Evolutionary conservation across 2,888 invertebrate genomes (phyloP).

Genomic region (Germaria angustata): DNA sequence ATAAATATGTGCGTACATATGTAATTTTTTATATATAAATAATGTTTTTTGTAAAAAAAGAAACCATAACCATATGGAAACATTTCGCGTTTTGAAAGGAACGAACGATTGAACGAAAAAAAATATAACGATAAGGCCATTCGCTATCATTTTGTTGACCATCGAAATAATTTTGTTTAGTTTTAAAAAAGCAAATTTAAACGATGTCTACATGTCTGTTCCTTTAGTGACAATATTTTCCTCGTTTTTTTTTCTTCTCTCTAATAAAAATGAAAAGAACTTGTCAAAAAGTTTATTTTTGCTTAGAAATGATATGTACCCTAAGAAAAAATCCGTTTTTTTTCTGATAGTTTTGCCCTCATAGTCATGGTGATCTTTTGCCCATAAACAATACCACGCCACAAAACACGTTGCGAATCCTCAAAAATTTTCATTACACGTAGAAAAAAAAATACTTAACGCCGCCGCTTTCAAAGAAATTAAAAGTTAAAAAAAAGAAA

Average conservation of each 20-base stretch:
- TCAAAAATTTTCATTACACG: slow-evolving; percentile 55
- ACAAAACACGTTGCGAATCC: slow-evolving; percentile 18
- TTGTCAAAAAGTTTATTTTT: slow-evolving; percentile 33
- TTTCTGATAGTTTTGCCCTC: neutral
- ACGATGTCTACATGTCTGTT: slow-evolving; percentile 40
- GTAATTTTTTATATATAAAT: no score
- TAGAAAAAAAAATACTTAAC: slow-evolving; percentile 62
- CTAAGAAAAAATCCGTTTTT: neutral
- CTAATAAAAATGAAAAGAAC: neutral
- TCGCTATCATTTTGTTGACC: slow-evolving; percentile 66
- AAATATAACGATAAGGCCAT: neutral
- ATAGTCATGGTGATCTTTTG: neutral
- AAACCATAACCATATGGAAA: slow-evolving; percentile 60
- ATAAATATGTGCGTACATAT: slow-evolving; percentile 2
- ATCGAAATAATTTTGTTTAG: slow-evolving; percentile 61
- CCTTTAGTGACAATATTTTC: slow-evolving; percentile 2
- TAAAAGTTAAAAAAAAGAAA: neutral
- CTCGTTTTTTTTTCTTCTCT: neutral
- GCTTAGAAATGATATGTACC: slow-evolving; percentile 10
- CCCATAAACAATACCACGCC: slow-evolving; percentile 14
- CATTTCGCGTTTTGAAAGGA: slow-evolving; percentile 29
- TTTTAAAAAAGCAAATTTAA: slow-evolving; percentile 4
- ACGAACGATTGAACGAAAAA: neutral
- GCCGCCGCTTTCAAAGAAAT: slow-evolving; percentile 44
- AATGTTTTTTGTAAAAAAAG: slow-evolving; percentile 3